Percentiles rank a stretch among this genome's conserved stretches.
phyloP scores from a whole-genome alignment of 2,113 vertebrate genomes.

The Clarias macrocephalus region DNA sequence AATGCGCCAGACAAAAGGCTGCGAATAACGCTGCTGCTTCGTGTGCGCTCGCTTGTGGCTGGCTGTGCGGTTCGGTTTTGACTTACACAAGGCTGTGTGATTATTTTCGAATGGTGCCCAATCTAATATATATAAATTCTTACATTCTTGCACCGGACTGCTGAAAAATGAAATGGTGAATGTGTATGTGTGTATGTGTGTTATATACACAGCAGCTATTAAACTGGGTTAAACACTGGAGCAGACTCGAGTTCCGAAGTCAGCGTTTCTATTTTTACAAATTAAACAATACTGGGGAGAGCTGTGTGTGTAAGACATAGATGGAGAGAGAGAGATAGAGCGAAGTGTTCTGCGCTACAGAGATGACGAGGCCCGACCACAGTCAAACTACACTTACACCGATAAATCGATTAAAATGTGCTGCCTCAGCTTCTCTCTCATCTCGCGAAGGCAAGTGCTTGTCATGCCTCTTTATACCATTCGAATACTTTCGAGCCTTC shows the following conservation, averaged over 20 bases:
- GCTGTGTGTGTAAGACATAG: background rate
- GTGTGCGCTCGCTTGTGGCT: background rate
- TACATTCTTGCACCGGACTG: background rate
- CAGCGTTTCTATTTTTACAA: slow-evolving; percentile 8
- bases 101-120: background rate
- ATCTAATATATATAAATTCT: background rate
- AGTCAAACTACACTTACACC: slow-evolving; percentile 38
- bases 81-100: background rate
- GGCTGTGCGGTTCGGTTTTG: slow-evolving; percentile 28
- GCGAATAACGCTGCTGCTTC: slow-evolving; percentile 20
- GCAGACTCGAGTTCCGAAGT: background rate
- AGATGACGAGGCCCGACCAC: slow-evolving; percentile 30
- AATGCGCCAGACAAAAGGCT: slow-evolving; percentile 51
- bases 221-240: background rate
- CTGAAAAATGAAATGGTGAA: background rate
- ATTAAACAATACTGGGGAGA: background rate
- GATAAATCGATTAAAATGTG: slow-evolving; percentile 48
- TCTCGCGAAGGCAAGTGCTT: slow-evolving; percentile 21
- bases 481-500: slow-evolving; percentile 7
- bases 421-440: slow-evolving; percentile 38
- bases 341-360: background rate
- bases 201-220: background rate
- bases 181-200: background rate
- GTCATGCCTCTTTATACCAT: slow-evolving; percentile 25
- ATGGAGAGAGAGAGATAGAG: background rate